Evolutionary conservation across 2,888 invertebrate genomes (phyloP), one percentile per base, ranked within the genome.

Genomic region (Schizaphis graminum): DNA sequence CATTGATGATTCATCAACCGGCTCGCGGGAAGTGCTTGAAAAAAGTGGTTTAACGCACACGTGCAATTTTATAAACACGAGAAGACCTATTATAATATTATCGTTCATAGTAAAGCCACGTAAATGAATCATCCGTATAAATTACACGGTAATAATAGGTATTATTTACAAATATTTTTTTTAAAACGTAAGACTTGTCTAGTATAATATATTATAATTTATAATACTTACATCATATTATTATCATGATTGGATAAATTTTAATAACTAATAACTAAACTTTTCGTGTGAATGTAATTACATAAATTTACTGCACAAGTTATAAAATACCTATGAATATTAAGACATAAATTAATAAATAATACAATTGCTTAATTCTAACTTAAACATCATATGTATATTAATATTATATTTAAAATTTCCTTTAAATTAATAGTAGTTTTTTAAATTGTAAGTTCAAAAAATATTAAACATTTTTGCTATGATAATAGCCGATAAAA

Each of bases 1-100:
- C 57, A 24, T 35, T 11, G 93, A 93, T 89, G 93, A 93, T 41
- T 93, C 93, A 93, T 84, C 92, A 56, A 77, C 67, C 53, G 10
- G 87, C 44, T 67, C 61, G 61, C 61, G 61, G 87, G 77, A 53
- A 91, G 77, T 53, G 41, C 77, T 7, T n/a, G 11, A 35, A 53
- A 91, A 67, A 16, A 77, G 35, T 21, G 53, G 49, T 53, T 28
- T 84, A 35, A 47, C 21, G 67, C 49, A 91, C 47, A 47, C 67
- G 90, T 91, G 90, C 90, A 11, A 67, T 67, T 90, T 47, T 21
- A n/a, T n/a, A 35, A 16, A 11, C 21, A n/a, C 61, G 90, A 90
- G 90, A 61, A 90, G 90, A 61, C 61, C 90, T 90, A 61, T n/a
- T 57, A 28, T 13, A 57, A 35, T 35, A 56, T 56, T 44, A 44